Base-by-base conservation (phyloP, 1,140 invertebrate genomes). In the Rhagoletis zephyria region DNA sequence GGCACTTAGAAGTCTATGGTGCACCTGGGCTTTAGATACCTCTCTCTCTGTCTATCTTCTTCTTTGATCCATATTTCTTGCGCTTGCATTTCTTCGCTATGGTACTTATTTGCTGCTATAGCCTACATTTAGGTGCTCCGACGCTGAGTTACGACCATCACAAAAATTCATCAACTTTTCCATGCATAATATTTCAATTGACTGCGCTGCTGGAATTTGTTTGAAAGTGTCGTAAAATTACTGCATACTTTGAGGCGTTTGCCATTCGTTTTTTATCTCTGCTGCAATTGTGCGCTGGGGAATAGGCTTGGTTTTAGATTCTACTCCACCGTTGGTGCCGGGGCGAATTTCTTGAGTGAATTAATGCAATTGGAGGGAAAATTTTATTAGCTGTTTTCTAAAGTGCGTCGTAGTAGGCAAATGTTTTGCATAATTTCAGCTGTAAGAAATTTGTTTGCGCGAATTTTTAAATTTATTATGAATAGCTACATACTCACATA, bases 121-220 rank as follows among this genome's bases (percentile, higher is more conserved):
- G 63, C 10, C 65, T 77, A 19, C 77, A 12, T 86, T 45, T 87
- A 64, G 70, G 63, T 30, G 30, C 30, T 30, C 64, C 59, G 60
- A 86, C 85, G 88, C 87, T 89, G 89, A 90, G 88, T 90, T 88
- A 89, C 88, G 91, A 90, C 90, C 91, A 91, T 90, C 90, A 89
- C 89, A 90, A 91, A 91, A 91, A 91, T 91, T 91, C 91, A 91
- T 91, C 91, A 91, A 91, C 89, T 91, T 91, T 91, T 90, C 12
- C 67, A 90, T 91, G 90, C 90, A 91, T 91, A 91, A 91, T 91
- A 91, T 91, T 91, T 91, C 90, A 91, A 91, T 91, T 91, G 90
- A 91, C 87, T 81, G 48, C 16, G 59, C n/a, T 51, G 14, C 63
- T 16, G 87, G n/a, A 45, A 19, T 40, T 51, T 64, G 87, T 74